Conservation (phyloP, 2,888 invertebrate genomes). For the Ditula angustiorana region DNA sequence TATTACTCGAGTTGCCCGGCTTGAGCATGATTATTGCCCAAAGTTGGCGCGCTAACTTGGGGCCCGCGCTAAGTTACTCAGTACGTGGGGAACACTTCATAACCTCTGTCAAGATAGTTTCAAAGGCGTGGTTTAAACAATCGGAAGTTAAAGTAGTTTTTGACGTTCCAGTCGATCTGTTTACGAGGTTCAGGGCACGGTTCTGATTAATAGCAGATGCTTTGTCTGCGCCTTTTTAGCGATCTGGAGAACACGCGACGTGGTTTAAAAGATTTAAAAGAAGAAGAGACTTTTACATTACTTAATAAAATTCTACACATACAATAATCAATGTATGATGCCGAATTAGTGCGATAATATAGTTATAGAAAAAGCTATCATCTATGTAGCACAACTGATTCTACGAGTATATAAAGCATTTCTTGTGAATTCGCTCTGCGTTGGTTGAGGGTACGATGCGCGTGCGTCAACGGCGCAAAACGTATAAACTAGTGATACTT, state of each 20-base stretch:
- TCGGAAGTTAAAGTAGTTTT: slow-evolving; percentile 33
- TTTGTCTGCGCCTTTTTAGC: not conserved
- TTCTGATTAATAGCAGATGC: slow-evolving; percentile 15
- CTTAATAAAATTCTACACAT: too few relatives aligned
- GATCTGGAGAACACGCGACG: slow-evolving; percentile 13
- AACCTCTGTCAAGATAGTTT: slow-evolving; percentile 39
- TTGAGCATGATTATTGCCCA: slow-evolving; percentile 56
- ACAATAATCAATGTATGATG: too few relatives aligned
- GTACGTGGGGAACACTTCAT: slow-evolving; percentile 45
- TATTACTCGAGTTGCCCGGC: slow-evolving; percentile 48
- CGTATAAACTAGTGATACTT: too few relatives aligned
- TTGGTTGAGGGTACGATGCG: too few relatives aligned
- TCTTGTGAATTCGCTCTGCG: too few relatives aligned
- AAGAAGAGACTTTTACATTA: too few relatives aligned
- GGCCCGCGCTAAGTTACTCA: slow-evolving; percentile 45
- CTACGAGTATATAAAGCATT: too few relatives aligned
- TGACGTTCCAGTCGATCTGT: slow-evolving; percentile 22
- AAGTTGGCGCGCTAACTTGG: slow-evolving; percentile 54
- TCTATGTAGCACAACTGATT: too few relatives aligned
- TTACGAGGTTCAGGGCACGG: not conserved
- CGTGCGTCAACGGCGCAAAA: too few relatives aligned
- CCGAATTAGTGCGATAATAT: too few relatives aligned
- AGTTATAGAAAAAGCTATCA: too few relatives aligned
- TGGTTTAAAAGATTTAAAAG: slow-evolving; percentile 3
- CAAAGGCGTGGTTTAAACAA: slow-evolving; percentile 28